phyloP scores from a whole-genome alignment of 2,113 vertebrate species.

The Jaculus jaculus region DNA sequence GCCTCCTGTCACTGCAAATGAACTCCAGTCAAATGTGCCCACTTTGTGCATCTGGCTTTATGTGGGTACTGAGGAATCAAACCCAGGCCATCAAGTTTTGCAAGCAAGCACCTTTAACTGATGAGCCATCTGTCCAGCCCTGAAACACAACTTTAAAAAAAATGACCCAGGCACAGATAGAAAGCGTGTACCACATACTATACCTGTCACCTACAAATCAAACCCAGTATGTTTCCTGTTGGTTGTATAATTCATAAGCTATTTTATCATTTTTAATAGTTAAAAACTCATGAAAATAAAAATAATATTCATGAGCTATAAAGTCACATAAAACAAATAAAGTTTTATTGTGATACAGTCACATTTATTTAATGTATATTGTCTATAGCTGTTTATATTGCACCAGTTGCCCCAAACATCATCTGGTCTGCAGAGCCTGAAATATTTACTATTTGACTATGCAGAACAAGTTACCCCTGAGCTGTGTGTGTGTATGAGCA shows the following conservation, averaged over 20 bases:
- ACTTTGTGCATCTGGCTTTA: too few species aligned
- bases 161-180: background rate
- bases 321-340: background rate
- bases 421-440: background rate
- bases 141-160: background rate
- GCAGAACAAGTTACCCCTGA: background rate
- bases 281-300: slow-evolving; percentile 8
- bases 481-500: background rate
- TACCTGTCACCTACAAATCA: background rate
- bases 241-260: background rate
- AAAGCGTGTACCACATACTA: background rate
- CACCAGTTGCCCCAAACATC: background rate
- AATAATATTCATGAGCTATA: background rate
- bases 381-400: background rate
- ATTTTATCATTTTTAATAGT: slow-evolving; percentile 20
- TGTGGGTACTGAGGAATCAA: too few species aligned
- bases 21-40: too few species aligned
- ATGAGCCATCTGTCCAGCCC: too few species aligned
- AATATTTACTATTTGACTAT: background rate
- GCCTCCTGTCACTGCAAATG: too few species aligned
- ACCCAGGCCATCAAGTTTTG: too few species aligned
- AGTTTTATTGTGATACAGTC: background rate
- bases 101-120: too few species aligned
- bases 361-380: background rate
- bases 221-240: background rate